Base-by-base conservation (phyloP, 2,888 invertebrate genomes). In the Aleiodes alternator region DNA sequence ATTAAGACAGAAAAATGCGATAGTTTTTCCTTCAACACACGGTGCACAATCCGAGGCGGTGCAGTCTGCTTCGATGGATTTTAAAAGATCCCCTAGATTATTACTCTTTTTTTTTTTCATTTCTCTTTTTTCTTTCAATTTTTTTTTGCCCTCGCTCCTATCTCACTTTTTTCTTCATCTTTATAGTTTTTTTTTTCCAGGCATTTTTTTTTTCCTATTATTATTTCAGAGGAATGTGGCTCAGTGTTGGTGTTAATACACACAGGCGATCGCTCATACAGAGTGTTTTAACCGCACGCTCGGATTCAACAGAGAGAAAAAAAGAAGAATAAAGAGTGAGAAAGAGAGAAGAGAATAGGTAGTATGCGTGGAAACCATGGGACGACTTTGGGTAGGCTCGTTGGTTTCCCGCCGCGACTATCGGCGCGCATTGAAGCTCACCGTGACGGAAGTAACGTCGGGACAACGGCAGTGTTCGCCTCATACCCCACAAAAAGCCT, bases 1-100 rank as follows among this genome's bases (percentile, higher is more conserved):
- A 75, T 71, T 56, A 59, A 74, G 59, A 72, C 51, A 73, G 72
- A 72, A 78, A 69, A 79, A 78, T 59, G 53, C 59, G 57, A 68
- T 82, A 81, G 82, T 83, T 81, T 23, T 77, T 69, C 81, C 82
- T 83, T 83, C 81, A 84, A 86, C 87, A 84, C 80, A 79, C 87
- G 86, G 84, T 86, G 87, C 87, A 87, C 88, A 88, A 88, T 88
- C 88, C 86, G 84, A 82, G 78, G 81, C 86, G 85, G 88, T 85
- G 88, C 84, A 83, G 85, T 89, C 86, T 88, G 90, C 89, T 88
- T 86, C 88, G 88, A 87, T 89, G 89, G 88, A 87, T 89, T 89
- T 90, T 90, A 89, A 90, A 89, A 90, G 90, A 88, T 88, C 89
- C 86, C 89, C 82, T 86, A 89, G 89, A 89, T 90, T 90, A 90